phyloP scores from a whole-genome alignment of 2,888 invertebrate species.

The Trissonchulus sp. region DNA sequence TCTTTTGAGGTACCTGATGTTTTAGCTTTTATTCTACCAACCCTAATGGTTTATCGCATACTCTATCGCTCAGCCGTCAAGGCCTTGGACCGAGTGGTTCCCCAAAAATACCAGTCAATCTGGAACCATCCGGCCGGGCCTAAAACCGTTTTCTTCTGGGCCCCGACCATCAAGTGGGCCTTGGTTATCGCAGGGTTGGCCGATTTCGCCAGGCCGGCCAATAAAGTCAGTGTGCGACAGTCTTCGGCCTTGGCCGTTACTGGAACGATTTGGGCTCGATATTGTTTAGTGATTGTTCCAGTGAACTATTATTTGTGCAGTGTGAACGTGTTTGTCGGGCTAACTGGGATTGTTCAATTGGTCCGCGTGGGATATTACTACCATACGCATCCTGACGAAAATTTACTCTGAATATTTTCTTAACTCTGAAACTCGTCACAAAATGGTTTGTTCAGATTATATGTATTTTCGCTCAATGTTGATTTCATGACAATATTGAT shows the following conservation, averaged over 20 bases:
- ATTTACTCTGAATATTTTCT: no score
- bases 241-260: conserved; percentile 76
- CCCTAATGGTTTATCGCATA: no score
- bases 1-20: no score
- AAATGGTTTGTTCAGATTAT: no score
- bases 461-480: no score
- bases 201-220: conserved; percentile 80
- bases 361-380: conserved; percentile 60
- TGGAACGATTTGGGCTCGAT: conserved; percentile 80
- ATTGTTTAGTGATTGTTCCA: conserved; percentile 91
- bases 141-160: conserved; percentile 98
- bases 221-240: conserved; percentile 74
- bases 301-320: conserved; percentile 89
- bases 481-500: no score
- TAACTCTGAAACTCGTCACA: no score
- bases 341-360: conserved; percentile 77
- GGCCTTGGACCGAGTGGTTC: conserved; percentile 61
- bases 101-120: conserved; percentile 71
- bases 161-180: conserved; percentile 92
- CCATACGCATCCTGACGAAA: background rate
- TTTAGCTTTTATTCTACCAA: no score
- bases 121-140: conserved; percentile 99
- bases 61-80: no score
- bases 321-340: conserved; percentile 91
- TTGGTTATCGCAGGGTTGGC: conserved; percentile 63